phyloP scores from a whole-genome alignment of 2,888 invertebrate species.

The Osmoderma eremita region DNA sequence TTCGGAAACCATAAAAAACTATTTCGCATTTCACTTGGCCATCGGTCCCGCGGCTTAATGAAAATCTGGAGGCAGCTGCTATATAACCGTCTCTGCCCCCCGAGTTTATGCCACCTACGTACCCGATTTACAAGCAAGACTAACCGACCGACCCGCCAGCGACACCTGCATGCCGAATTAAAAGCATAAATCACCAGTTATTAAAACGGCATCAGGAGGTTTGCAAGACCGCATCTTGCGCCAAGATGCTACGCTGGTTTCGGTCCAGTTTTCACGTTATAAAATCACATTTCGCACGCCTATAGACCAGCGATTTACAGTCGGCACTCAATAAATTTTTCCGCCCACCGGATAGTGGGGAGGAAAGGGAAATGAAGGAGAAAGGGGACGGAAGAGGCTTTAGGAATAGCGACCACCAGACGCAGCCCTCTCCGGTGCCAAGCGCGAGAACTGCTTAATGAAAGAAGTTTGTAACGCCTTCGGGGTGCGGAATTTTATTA shows the following conservation, averaged over 20 bases:
- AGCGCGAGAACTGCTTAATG: conserved; percentile 28
- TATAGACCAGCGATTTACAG: neutral
- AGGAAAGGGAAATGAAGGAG: neutral
- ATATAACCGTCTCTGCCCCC: neutral
- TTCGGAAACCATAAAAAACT: too few relatives aligned
- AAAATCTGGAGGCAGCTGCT: conserved; percentile 15
- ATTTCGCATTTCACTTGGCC: too few relatives aligned
- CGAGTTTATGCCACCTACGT: neutral
- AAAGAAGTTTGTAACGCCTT: conserved; percentile 37
- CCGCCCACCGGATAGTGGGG: neutral
- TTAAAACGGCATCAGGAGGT: conserved; percentile 53
- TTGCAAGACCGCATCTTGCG: neutral
- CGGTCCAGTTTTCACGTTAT: neutral
- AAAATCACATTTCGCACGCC: neutral
- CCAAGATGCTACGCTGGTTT: neutral
- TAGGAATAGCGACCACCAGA: neutral
- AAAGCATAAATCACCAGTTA: conserved; percentile 56
- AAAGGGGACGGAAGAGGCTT: neutral
- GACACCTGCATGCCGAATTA: conserved; percentile 56
- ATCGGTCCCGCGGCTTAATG: conserved; percentile 17
- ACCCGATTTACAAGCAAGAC: conserved; percentile 41
- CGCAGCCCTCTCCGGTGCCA: conserved; percentile 5
- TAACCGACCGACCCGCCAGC: conserved; percentile 48
- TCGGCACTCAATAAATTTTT: conserved; percentile 20
- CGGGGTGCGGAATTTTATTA: conserved; percentile 30